Evolutionary conservation across 2,888 invertebrate genomes (phyloP).

Genomic region (Heliconius aoede): DNA sequence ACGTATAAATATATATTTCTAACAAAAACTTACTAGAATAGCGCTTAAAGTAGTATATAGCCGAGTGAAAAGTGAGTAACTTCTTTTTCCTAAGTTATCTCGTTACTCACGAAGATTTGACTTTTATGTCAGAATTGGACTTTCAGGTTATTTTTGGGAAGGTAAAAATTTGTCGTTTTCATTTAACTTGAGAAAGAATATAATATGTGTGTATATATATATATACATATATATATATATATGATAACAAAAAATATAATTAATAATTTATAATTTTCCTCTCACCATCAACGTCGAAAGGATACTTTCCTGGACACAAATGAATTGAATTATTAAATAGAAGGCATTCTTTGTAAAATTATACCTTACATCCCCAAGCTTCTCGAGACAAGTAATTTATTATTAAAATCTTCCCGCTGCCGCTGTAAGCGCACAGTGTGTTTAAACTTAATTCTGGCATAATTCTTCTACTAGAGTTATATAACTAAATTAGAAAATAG

Average conservation of each 20-base stretch:
- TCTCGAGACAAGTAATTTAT: slow-evolving; percentile 33
- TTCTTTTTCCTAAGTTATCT: slow-evolving; percentile 74
- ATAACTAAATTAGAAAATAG: slow-evolving; percentile 27
- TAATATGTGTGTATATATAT: no score
- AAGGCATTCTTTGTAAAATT: slow-evolving; percentile 39
- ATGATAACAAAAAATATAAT: neutral
- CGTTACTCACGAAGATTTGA: slow-evolving; percentile 78
- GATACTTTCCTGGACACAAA: slow-evolving; percentile 27
- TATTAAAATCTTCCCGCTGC: slow-evolving; percentile 31
- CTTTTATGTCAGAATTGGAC: slow-evolving; percentile 75
- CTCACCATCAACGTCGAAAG: neutral
- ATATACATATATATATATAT: no score
- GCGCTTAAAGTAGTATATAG: slow-evolving; percentile 69
- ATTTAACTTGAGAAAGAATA: slow-evolving; percentile 3
- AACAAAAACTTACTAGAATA: slow-evolving; percentile 64
- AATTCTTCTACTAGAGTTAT: slow-evolving; percentile 28
- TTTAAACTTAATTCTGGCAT: slow-evolving; percentile 33
- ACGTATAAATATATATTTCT: slow-evolving; percentile 36
- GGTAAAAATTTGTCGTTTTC: slow-evolving; percentile 39
- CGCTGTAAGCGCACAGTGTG: slow-evolving; percentile 6
- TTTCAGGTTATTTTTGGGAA: slow-evolving; percentile 70
- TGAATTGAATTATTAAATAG: slow-evolving; percentile 38
- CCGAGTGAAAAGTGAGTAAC: slow-evolving; percentile 65
- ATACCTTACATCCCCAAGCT: slow-evolving; percentile 32
- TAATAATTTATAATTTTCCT: slow-evolving; percentile 2